phyloP scores from a whole-genome alignment of 2,113 vertebrate species.

The Atlantisia rogersi region DNA sequence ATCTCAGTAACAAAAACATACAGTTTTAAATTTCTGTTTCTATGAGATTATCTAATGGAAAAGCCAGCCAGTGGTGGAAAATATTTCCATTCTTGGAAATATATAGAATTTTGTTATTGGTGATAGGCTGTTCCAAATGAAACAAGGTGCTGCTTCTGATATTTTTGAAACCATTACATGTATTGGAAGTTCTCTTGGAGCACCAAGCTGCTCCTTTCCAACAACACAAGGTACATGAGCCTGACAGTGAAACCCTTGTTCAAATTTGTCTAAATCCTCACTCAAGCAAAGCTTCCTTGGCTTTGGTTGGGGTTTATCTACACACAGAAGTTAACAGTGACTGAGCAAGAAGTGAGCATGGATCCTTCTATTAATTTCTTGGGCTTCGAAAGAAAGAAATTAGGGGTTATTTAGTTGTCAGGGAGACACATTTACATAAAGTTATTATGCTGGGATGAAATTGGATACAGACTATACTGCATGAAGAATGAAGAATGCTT shows the following conservation, averaged over 20 bases:
- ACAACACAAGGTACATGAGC: not conserved
- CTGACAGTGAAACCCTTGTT: not conserved
- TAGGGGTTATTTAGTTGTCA: not conserved
- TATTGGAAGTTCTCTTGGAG: not conserved
- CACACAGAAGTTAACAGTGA: not conserved
- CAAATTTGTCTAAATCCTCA: not conserved
- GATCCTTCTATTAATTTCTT: not conserved
- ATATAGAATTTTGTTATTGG: not conserved
- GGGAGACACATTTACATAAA: slow-evolving; percentile 30
- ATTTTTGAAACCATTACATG: not conserved
- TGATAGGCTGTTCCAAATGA: not conserved
- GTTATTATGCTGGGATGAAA: slow-evolving; percentile 45
- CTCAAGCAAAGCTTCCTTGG: not conserved
- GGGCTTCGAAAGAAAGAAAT: not conserved
- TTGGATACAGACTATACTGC: not conserved
- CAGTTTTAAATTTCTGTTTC: not conserved
- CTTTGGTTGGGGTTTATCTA: not conserved
- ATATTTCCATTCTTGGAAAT: not conserved
- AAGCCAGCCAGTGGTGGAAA: not conserved
- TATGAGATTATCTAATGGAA: not conserved
- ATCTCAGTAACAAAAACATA: not conserved
- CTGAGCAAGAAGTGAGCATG: not conserved
- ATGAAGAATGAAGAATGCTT: slow-evolving; percentile 50
- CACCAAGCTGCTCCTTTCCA: not conserved
- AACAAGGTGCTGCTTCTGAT: not conserved